phyloP scores from a whole-genome alignment of 1,140 invertebrate species.

The Apolygus lucorum region DNA sequence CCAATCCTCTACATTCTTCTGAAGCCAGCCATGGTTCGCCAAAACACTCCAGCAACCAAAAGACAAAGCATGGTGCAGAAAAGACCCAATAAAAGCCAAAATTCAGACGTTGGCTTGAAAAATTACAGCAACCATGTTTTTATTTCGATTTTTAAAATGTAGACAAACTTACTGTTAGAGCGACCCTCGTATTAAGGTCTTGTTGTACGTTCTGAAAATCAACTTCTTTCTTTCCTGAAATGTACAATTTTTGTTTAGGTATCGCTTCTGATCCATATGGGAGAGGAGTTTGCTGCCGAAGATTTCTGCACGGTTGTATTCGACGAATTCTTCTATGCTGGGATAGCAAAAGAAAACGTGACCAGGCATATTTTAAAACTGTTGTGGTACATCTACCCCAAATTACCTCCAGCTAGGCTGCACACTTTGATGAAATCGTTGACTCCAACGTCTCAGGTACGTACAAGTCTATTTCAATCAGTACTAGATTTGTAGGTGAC shows the following conservation, averaged over 20 bases:
- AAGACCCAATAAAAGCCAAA: too few relatives aligned
- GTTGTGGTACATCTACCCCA: conserved; percentile 83
- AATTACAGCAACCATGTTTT: too few relatives aligned
- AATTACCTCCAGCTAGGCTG: conserved; percentile 67
- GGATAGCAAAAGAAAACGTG: conserved; percentile 80
- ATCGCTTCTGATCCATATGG: conserved; percentile 76
- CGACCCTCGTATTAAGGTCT: too few relatives aligned
- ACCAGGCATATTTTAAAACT: conserved; percentile 87
- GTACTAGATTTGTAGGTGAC: too few relatives aligned
- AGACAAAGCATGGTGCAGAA: too few relatives aligned
- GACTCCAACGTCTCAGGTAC: conserved; percentile 60
- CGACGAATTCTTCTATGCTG: conserved; percentile 91
- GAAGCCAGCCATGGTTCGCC: too few relatives aligned
- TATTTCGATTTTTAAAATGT: too few relatives aligned
- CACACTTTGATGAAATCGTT: conserved; percentile 79
- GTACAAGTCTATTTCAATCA: too few relatives aligned
- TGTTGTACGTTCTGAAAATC: conserved; percentile 19
- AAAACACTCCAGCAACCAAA: too few relatives aligned
- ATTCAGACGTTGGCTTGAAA: too few relatives aligned
- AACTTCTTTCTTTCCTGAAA: background rate
- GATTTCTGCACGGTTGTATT: conserved; percentile 93
- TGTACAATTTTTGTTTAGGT: conserved; percentile 51
- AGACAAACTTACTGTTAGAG: too few relatives aligned
- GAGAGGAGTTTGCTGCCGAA: conserved; percentile 86
- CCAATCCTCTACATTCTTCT: too few relatives aligned